phyloP scores from a whole-genome alignment of 2,888 invertebrate species.

The Melanargia galathea region DNA sequence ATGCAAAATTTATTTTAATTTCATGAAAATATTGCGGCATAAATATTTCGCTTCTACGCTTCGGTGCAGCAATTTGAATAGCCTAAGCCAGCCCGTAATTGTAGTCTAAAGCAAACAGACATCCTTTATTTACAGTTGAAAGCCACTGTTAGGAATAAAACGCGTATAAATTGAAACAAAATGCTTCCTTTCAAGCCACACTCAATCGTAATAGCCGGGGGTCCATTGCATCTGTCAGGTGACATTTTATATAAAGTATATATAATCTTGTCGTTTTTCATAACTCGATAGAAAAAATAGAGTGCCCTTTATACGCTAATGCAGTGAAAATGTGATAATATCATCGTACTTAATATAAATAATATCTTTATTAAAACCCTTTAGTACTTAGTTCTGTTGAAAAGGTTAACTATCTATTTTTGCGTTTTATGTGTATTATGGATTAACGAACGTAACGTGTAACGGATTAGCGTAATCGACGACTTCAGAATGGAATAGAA shows the following conservation, averaged over 20 bases:
- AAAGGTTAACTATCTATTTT: background rate
- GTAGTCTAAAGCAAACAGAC: constrained; percentile 13
- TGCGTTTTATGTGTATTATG: background rate
- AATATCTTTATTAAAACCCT: constrained; percentile 18
- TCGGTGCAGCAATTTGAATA: constrained; percentile 5
- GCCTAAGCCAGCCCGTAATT: background rate
- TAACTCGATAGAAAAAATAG: constrained; percentile 24
- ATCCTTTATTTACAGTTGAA: constrained; percentile 12
- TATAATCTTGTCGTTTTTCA: constrained; percentile 32
- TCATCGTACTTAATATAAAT: constrained; percentile 8
- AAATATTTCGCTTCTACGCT: background rate
- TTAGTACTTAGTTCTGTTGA: background rate
- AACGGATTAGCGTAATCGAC: no score
- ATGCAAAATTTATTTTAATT: constrained; percentile 4
- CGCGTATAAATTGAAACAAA: constrained; percentile 21
- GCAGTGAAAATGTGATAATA: constrained; percentile 22
- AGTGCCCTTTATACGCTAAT: constrained; percentile 13
- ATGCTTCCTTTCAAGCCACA: constrained; percentile 4
- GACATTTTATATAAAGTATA: constrained; percentile 36
- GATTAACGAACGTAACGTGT: no score
- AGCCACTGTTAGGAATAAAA: constrained; percentile 4
- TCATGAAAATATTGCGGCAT: background rate
- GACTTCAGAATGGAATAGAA: no score
- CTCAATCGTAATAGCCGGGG: constrained; percentile 19
- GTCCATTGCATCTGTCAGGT: constrained; percentile 34